Evolutionary conservation across 2,888 invertebrate genomes (phyloP).

Genomic region (Saturnia pavonia): DNA sequence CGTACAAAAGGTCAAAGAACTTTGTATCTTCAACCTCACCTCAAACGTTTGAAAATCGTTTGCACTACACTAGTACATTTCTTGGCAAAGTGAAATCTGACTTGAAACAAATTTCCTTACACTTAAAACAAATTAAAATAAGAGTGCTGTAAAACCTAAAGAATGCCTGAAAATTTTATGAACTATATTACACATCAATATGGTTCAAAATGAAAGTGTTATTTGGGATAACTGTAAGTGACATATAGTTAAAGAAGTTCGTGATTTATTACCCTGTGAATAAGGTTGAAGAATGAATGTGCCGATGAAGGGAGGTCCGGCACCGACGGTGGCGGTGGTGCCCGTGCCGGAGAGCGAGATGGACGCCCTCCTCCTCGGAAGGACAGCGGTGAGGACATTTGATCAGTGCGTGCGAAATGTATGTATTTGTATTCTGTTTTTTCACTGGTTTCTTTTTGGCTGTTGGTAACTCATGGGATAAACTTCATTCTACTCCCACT

Average conservation of each 20-base stretch:
- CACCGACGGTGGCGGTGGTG: constrained; percentile 83
- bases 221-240: background rate
- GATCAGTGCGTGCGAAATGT: constrained; percentile 81
- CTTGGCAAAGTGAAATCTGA: background rate
- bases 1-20: background rate
- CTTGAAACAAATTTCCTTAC: background rate
- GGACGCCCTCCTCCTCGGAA: constrained; percentile 89
- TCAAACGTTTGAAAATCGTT: background rate
- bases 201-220: constrained; percentile 54
- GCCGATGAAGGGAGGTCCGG: constrained; percentile 65
- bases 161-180: constrained; percentile 4
- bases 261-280: background rate
- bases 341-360: constrained; percentile 88
- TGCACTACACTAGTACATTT: background rate
- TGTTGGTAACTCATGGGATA: background rate
- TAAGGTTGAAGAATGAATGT: constrained; percentile 55
- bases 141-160: background rate
- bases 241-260: background rate
- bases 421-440: constrained; percentile 55
- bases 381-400: constrained; percentile 88
- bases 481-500: too few relatives aligned
- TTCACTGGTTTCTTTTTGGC: background rate
- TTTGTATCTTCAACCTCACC: background rate
- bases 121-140: background rate
- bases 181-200: constrained; percentile 8